Evolutionary conservation across 1,140 invertebrate genomes (phyloP), one percentile per base, ranked within the genome.

Genomic region (Caenorhabditis elegans): DNA sequence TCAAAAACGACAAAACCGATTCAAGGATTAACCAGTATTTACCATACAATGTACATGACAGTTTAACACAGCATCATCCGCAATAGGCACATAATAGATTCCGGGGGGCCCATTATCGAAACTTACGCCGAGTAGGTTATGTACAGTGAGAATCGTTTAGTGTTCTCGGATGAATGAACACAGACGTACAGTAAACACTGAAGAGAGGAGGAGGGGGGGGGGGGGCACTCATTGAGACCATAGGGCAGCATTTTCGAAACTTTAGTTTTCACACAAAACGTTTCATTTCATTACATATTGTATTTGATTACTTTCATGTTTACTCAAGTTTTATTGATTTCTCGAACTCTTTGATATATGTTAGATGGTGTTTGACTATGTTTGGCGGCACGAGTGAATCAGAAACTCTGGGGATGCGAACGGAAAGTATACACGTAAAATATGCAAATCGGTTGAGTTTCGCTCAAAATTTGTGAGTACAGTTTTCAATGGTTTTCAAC

Each of bases 151-250:
- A 70, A 70, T 70, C 60, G 60, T 36, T 70, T 70, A 70, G 60
- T 70, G 60, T 70, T 70, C 60, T 70, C 60, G 60, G 60, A 70
- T 70, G 60, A 70, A 70, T 70, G 60, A 70, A 70, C 60, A 70
- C 60, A 70, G 60, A 43, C 60, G 60, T 70, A 70, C 60, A 70
- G 60, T 70, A 70, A 70, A 70, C 60, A 70, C 22, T 8, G 46
- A n/a, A 49, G n/a, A 49, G n/a, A 13, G 6, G 47, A n/a, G 39
- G 15, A 15, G 39, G 6, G 15, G 5, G 19, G 26, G 28, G 55
- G 28, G 28, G 19, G 36, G 60, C 60, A 70, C 60, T 70, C 34
- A 70, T 70, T 70, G 60, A 70, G 60, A 34, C 19, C 60, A 39
- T 19, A 13, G n/a, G 34, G 34, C 28, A 60, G 17, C 53, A 28